phyloP scores from a whole-genome alignment of 2,888 invertebrate species.

The Ormyrus nitidulus region DNA sequence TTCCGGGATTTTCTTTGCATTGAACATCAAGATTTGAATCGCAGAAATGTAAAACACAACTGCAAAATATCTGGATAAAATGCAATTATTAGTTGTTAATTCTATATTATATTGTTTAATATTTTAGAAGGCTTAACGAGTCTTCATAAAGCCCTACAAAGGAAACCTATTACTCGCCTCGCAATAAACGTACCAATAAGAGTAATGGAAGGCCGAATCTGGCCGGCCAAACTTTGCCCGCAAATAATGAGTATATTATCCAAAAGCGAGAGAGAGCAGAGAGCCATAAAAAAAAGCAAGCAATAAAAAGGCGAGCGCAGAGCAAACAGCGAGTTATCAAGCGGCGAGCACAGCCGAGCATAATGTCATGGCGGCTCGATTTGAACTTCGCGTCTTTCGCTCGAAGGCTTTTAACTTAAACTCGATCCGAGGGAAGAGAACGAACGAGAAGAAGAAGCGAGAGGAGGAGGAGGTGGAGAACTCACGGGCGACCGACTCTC shows the following conservation, averaged over 20 bases:
- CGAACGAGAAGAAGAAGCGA: constrained; percentile 52
- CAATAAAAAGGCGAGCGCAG: neutral
- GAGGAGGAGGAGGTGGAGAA: neutral
- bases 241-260: constrained; percentile 38
- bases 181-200: constrained; percentile 19
- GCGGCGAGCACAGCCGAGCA: no score
- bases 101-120: no score
- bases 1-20: no score
- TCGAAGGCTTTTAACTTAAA: constrained; percentile 51
- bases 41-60: no score
- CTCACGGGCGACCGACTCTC: neutral
- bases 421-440: constrained; percentile 25
- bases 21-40: no score
- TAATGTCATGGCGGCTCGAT: constrained; percentile 57
- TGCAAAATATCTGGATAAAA: no score
- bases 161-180: neutral
- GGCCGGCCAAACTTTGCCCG: constrained; percentile 12
- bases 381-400: constrained; percentile 43
- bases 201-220: constrained; percentile 20
- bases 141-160: neutral
- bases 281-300: constrained; percentile 21
- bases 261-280: constrained; percentile 5
- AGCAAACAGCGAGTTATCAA: neutral
- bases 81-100: no score
- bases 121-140: no score